Evolutionary conservation across 2,113 vertebrate genomes (phyloP), one percentile per base, ranked within the genome.

Genomic region (Aepyceros melampus): DNA sequence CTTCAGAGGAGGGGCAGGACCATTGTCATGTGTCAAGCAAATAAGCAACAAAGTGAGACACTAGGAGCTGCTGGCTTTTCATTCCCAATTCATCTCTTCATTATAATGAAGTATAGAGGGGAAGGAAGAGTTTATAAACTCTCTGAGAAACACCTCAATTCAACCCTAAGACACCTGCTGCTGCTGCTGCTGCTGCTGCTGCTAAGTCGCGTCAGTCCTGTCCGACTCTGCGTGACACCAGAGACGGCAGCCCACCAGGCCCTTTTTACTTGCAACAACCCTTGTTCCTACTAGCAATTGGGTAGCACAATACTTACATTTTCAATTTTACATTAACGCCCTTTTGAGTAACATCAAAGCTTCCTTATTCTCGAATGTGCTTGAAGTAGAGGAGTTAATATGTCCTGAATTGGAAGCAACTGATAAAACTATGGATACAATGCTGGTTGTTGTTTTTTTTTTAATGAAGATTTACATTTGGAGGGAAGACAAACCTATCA

Each of bases 281-380:
- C 36, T 3, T 0, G 1, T 60, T 74, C 60, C 12, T 14, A 0
- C 31, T 31, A 31, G 40, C 17, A 21, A 11, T 3, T 1, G 6
- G 33, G 12, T 6, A 14, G 19, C 25, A 23, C 27, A 16, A 31
- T 5, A 3, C 51, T 45, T 33, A 11, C 67, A 49, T n/a, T 88
- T 85, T 27, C 29, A 17, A 21, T 33, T 89, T 53, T 36, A 12
- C 31, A 5, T n/a, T 31, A 3, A 55, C 74, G 21, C 78, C 91
- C 40, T 92, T 87, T 33, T 45, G 40, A 29, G 40, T n/a, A 12
- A 31, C 31, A 3, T 36, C 53, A 33, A 14, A 40, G 47, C 33
- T 10, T 47, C 43, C 45, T 31, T 40, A 5, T 3, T 49, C 29
- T 7, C 11, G 1, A 19, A 78, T 31, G 45, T n/a, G 36, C 81